A percentile compares a stretch with the other conserved stretches of the same genome.
Conservation (phyloP, 2,113 vertebrate genomes). For the Pelecanus crispus region DNA sequence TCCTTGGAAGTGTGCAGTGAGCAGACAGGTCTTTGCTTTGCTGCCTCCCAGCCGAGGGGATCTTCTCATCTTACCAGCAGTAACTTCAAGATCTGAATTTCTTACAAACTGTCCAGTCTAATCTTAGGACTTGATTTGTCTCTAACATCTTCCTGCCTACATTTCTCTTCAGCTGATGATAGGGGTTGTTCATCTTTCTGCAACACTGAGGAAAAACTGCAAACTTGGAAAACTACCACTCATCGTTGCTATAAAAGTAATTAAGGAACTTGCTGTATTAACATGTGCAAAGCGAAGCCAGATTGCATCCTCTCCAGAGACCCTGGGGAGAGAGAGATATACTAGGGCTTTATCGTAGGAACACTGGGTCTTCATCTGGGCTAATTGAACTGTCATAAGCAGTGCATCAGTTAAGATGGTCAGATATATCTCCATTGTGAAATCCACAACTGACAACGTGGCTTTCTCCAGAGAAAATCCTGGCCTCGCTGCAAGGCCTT, state of each 20-base stretch:
- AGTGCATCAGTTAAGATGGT: conserved; percentile 2
- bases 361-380: neutral
- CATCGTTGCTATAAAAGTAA: neutral
- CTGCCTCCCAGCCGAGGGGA: neutral
- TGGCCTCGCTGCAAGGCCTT: neutral
- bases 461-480: conserved; percentile 21
- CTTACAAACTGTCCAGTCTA: neutral
- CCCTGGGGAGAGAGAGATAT: conserved; percentile 7
- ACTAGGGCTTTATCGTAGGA: conserved; percentile 20
- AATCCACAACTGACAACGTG: neutral
- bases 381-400: conserved; percentile 68
- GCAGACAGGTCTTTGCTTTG: neutral
- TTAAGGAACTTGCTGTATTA: conserved; percentile 36
- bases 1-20: neutral
- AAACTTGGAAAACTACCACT: neutral
- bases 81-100: neutral
- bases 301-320: conserved; percentile 14
- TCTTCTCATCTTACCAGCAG: neutral
- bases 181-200: neutral
- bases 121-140: neutral
- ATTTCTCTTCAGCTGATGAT: neutral
- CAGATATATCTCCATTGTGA: neutral
- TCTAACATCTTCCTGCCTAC: neutral
- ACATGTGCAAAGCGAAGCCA: neutral
- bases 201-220: neutral